Conservation (phyloP, 2,113 vertebrate genomes). For the Oryctolagus cuniculus region DNA sequence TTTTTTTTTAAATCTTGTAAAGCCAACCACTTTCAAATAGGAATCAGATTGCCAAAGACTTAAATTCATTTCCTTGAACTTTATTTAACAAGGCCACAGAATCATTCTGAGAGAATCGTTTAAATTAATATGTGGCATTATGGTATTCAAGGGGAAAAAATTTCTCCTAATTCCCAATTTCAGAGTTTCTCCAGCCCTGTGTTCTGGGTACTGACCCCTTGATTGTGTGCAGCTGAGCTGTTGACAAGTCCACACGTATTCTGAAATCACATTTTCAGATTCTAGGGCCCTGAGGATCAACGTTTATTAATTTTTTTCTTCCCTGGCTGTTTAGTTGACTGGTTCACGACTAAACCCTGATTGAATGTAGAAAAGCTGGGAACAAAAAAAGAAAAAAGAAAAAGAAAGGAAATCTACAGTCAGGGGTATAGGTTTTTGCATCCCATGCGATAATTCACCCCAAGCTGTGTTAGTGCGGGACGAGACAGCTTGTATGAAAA, state of each 20-base stretch:
- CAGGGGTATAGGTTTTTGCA: slow-evolving; percentile 39
- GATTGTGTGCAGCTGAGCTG: neutral
- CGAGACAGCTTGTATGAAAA: slow-evolving; percentile 73
- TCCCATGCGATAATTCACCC: slow-evolving; percentile 51
- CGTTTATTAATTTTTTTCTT: neutral
- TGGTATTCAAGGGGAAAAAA: slow-evolving; percentile 76
- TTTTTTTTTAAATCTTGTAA: slow-evolving; percentile 77
- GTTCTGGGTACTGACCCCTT: neutral
- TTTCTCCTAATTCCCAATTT: slow-evolving; percentile 76
- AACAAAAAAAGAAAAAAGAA: neutral
- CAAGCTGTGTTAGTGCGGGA: slow-evolving; percentile 63
- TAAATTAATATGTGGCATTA: slow-evolving; percentile 74
- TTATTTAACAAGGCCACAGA: slow-evolving; percentile 79
- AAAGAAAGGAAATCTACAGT: neutral
- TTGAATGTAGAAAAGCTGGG: slow-evolving; percentile 45
- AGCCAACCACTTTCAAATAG: slow-evolving; percentile 72
- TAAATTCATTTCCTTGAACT: slow-evolving; percentile 83
- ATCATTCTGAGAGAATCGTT: slow-evolving; percentile 74
- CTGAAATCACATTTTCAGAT: neutral
- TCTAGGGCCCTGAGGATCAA: neutral
- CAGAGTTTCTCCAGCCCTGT: slow-evolving; percentile 64
- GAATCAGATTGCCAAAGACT: slow-evolving; percentile 73
- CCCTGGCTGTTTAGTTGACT: neutral
- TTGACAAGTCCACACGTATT: neutral
- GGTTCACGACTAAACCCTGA: slow-evolving; percentile 33